phyloP scores from a whole-genome alignment of 2,888 invertebrate genomes.

The Tachina lurida region DNA sequence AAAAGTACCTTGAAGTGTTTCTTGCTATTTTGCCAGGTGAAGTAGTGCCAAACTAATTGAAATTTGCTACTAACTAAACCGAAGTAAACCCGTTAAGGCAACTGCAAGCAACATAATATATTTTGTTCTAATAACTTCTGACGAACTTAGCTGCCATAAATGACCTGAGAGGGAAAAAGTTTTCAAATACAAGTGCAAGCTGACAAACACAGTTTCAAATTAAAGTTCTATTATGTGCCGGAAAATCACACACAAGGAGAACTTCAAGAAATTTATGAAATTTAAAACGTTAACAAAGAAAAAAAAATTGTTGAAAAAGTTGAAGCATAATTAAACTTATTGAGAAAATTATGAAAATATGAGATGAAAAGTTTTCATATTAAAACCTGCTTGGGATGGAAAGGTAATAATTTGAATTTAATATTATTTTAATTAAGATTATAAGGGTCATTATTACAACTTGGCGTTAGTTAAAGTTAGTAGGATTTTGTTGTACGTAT shows the following conservation, averaged over 20 bases:
- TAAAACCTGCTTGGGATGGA: background rate
- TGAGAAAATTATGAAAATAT: background rate
- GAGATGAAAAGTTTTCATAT: slow-evolving; percentile 4
- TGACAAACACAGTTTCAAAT: slow-evolving; percentile 3
- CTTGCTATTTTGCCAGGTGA: slow-evolving; percentile 12
- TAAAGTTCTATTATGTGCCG: slow-evolving; percentile 33
- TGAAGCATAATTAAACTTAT: background rate
- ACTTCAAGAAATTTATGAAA: slow-evolving; percentile 15
- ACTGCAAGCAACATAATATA: slow-evolving; percentile 11
- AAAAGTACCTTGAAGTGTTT: slow-evolving; percentile 12
- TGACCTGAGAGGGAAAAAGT: slow-evolving; percentile 29
- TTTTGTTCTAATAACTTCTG: slow-evolving; percentile 17
- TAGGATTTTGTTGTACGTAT: too few species aligned
- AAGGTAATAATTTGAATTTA: background rate
- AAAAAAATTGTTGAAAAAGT: background rate
- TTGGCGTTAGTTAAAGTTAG: too few species aligned
- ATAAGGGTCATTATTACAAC: too few species aligned
- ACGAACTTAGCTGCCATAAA: slow-evolving; percentile 21
- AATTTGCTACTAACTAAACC: slow-evolving; percentile 24
- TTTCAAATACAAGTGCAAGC: background rate
- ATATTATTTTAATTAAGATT: too few species aligned
- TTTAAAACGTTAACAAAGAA: background rate
- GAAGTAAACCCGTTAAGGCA: background rate
- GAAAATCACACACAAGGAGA: slow-evolving; percentile 23
- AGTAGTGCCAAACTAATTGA: slow-evolving; percentile 17